A percentile compares a stretch with the other conserved stretches of the same genome.
These are phyloP conservation scores for Lateolabrax maculatus DNA, from an alignment of 2,797 vertebrate genomes.

Conservation along the genomic window DNA sequence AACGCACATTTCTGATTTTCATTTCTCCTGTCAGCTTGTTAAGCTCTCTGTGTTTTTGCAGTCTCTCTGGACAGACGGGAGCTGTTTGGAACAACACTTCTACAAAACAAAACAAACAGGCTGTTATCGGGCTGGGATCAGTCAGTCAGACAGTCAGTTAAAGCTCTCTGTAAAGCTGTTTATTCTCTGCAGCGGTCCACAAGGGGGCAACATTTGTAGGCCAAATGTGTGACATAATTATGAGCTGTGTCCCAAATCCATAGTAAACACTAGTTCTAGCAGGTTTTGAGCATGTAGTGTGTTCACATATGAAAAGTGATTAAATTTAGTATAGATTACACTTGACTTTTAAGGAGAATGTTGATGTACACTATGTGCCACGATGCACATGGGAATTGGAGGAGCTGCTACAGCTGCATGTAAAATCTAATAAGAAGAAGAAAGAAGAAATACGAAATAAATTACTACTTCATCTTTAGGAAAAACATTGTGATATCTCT, in stretches of 20 bases:
- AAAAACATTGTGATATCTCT: background rate
- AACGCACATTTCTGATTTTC: background rate
- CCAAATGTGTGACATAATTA: constrained; percentile 38
- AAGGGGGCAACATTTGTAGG: constrained; percentile 80
- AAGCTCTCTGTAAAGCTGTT: constrained; percentile 33
- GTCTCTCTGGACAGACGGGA: constrained; percentile 34
- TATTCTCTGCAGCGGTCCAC: constrained; percentile 67
- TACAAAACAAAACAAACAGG: constrained; percentile 59
- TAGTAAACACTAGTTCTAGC: background rate
- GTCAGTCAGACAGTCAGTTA: constrained; percentile 21
- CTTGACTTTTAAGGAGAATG: too few species aligned
- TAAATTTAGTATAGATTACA: too few species aligned
- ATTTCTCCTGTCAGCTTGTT: constrained; percentile 6
- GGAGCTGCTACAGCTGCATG: background rate
- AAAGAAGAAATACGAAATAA: background rate
- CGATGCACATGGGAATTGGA: background rate
- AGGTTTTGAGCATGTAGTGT: background rate
- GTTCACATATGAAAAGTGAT: background rate
- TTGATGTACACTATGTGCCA: too few species aligned
- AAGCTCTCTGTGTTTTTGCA: constrained; percentile 23
- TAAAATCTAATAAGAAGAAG: background rate
- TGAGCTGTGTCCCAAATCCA: background rate
- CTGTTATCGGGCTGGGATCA: constrained; percentile 64
- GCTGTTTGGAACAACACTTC: constrained; percentile 62
- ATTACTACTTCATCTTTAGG: background rate